Conservation (phyloP, 23 tunicate genomes). For the Diplosoma virens region DNA sequence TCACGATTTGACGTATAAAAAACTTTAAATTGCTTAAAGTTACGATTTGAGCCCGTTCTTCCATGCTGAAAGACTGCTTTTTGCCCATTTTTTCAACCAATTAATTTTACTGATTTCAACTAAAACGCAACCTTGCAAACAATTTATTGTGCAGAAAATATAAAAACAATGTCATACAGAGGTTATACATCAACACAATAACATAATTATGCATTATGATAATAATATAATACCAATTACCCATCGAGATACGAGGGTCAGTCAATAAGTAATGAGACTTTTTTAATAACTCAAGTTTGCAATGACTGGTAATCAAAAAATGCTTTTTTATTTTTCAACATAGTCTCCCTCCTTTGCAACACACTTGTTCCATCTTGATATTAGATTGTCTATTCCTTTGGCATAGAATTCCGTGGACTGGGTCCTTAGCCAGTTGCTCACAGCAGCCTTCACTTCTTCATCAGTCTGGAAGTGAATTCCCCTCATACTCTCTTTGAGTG, state of each 20-base stretch:
- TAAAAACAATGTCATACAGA: neutral
- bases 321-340: too few species aligned
- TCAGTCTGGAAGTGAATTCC: too few species aligned
- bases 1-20: conserved; percentile 30
- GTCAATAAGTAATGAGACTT: too few species aligned
- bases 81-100: conserved; percentile 14
- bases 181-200: conserved; percentile 2
- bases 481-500: too few species aligned
- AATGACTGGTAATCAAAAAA: too few species aligned
- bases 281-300: too few species aligned
- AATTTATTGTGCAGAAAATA: conserved; percentile 8
- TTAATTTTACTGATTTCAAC: conserved; percentile 7
- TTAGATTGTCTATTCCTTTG: too few species aligned
- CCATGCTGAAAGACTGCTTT: conserved; percentile 15
- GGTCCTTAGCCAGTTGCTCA: too few species aligned
- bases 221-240: conserved; percentile 1
- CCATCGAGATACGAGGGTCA: neutral
- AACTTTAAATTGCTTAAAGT: conserved; percentile 19
- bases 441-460: too few species aligned
- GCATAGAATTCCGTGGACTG: too few species aligned
- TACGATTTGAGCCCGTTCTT: conserved; percentile 36
- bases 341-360: too few species aligned
- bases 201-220: conserved; percentile 4
- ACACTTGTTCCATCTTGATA: too few species aligned
- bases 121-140: neutral